Evolutionary conservation across 2,888 invertebrate genomes (phyloP).

Genomic region (Piscicola geometra): DNA sequence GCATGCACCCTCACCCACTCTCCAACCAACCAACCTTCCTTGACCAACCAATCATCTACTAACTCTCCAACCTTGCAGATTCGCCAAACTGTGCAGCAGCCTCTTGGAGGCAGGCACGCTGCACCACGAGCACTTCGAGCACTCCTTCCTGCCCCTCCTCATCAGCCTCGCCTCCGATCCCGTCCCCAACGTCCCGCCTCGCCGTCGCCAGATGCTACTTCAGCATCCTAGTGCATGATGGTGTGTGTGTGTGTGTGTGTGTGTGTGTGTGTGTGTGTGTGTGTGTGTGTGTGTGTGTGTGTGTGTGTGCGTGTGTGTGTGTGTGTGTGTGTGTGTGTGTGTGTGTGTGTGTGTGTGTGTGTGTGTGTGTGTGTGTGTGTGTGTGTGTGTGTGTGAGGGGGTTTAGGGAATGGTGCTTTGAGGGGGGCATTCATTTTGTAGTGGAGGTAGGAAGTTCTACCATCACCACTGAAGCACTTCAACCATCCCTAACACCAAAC

Average conservation of each 20-base stretch:
- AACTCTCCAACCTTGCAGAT: no score
- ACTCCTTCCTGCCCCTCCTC: no score
- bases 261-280: background rate
- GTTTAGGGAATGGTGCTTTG: no score
- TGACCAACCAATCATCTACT: no score
- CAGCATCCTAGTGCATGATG: background rate
- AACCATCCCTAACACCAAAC: no score
- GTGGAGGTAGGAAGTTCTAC: no score
- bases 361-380: constrained; percentile 12
- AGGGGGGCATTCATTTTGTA: no score
- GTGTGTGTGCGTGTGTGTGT: background rate
- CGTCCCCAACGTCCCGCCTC: constrained; percentile 70
- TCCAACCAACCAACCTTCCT: no score
- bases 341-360: constrained; percentile 7
- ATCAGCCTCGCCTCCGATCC: no score
- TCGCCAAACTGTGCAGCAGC: background rate
- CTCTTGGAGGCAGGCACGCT: background rate
- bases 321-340: constrained; percentile 16
- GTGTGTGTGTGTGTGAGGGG: constrained; percentile 1
- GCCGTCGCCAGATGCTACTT: constrained; percentile 62
- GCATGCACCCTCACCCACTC: no score
- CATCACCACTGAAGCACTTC: no score
- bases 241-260: background rate
- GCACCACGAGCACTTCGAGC: no score
- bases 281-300: background rate